These are phyloP conservation scores for Odontamblyopus lacepedii DNA, from an alignment of 2,797 vertebrate species.

Conservation along the genomic window DNA sequence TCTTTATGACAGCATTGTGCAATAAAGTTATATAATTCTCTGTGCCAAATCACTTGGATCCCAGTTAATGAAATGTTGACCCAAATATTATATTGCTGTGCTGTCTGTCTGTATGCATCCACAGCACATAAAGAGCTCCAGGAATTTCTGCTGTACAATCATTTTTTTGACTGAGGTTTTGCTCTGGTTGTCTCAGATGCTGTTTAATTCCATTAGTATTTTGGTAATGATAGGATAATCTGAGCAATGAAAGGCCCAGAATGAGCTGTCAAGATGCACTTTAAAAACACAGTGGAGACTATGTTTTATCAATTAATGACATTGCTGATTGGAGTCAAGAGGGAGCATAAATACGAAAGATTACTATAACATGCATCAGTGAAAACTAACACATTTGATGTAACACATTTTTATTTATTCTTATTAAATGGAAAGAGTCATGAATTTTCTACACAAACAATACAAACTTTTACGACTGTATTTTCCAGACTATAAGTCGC, in stretches of 20 bases:
- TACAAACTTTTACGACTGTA: no score
- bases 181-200: neutral
- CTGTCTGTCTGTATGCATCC: neutral
- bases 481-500: no score
- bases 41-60: slow-evolving; percentile 17
- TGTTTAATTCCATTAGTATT: neutral
- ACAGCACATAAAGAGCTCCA: neutral
- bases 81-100: slow-evolving; percentile 16
- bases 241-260: no score
- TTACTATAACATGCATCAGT: no score
- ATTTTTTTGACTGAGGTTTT: neutral
- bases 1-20: slow-evolving; percentile 2
- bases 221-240: no score
- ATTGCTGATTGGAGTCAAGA: neutral
- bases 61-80: slow-evolving; percentile 11
- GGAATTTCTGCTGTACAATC: neutral
- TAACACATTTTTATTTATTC: no score
- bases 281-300: no score
- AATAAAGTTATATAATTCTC: slow-evolving; percentile 20
- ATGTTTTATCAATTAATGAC: neutral
- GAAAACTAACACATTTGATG: no score
- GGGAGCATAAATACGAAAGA: no score
- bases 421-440: no score
- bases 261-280: no score
- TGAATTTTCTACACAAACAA: no score